These are phyloP conservation scores for Cyprinodon variegatus DNA, from an alignment of 2,113 vertebrate genomes.

Conservation along the genomic window DNA sequence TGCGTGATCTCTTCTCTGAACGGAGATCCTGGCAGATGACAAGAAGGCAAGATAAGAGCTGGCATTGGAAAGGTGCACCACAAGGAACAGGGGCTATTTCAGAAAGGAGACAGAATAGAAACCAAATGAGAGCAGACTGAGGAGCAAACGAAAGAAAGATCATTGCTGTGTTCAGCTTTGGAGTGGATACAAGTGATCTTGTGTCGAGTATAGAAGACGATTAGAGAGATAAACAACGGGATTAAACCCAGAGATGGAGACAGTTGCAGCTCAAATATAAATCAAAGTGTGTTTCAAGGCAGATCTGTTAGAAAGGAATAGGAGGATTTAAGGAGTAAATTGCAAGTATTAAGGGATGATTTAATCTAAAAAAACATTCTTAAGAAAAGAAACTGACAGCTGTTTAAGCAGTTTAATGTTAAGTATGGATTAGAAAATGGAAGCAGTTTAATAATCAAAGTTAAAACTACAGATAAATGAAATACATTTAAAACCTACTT, in stretches of 20 bases:
- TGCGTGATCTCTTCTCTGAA: conserved; percentile 92
- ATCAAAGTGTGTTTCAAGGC: conserved; percentile 20
- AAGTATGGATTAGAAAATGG: neutral
- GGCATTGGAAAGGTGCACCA: conserved; percentile 8
- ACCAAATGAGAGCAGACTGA: conserved; percentile 1
- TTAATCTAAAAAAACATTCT: neutral
- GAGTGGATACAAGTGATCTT: conserved; percentile 50
- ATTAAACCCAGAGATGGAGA: conserved; percentile 56
- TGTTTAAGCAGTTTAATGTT: neutral
- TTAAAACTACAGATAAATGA: neutral
- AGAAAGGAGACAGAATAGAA: conserved; percentile 1
- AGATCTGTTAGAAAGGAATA: conserved; percentile 6
- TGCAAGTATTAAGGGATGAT: neutral
- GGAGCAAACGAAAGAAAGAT: conserved; percentile 4
- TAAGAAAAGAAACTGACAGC: conserved; percentile 1
- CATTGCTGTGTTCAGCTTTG: conserved; percentile 9
- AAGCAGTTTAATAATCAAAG: neutral
- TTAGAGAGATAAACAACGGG: conserved; percentile 66
- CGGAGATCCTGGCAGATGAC: conserved; percentile 82
- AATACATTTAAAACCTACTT: neutral
- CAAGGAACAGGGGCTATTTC: conserved; percentile 20
- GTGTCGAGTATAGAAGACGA: conserved; percentile 60
- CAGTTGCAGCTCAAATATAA: conserved; percentile 37
- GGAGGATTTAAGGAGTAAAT: conserved; percentile 16
- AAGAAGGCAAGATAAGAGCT: conserved; percentile 40